phyloP scores from a whole-genome alignment of 2,888 invertebrate genomes.

The Scrobipalpa atriplicella region DNA sequence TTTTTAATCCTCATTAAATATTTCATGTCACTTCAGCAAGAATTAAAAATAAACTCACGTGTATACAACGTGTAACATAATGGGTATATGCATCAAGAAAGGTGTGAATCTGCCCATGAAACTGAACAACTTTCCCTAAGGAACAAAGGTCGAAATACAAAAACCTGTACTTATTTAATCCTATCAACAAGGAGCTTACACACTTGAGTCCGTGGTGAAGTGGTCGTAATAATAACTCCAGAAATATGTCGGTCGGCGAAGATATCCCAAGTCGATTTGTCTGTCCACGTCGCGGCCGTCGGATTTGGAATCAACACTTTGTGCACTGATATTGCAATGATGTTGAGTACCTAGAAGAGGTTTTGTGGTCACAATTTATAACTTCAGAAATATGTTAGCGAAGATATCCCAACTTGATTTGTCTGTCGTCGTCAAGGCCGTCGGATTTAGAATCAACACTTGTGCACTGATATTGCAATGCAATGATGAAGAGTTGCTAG shows the following conservation, averaged over 20 bases:
- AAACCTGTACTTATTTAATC: not conserved
- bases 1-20: not conserved
- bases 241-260: conserved; percentile 26
- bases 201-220: conserved; percentile 30
- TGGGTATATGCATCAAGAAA: no score
- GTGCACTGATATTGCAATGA: conserved; percentile 29
- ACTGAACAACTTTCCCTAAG: no score
- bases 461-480: conserved; percentile 30
- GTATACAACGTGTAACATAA: no score
- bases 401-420: conserved; percentile 43
- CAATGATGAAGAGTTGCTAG: conserved; percentile 28
- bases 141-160: no score
- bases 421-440: conserved; percentile 38
- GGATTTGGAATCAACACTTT: conserved; percentile 40
- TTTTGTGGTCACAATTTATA: not conserved
- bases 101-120: no score
- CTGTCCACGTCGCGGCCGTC: conserved; percentile 37
- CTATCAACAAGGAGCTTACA: conserved; percentile 21
- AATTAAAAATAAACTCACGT: not conserved
- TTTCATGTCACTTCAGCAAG: not conserved
- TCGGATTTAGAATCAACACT: conserved; percentile 40
- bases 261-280: conserved; percentile 43
- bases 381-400: conserved; percentile 8
- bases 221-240: conserved; percentile 12
- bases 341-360: conserved; percentile 28